A percentile compares a stretch with the other conserved stretches of the same genome.
These are phyloP conservation scores for Drosophila chauvacae DNA, from an alignment of 1,140 invertebrate genomes.

Conservation along the genomic window DNA sequence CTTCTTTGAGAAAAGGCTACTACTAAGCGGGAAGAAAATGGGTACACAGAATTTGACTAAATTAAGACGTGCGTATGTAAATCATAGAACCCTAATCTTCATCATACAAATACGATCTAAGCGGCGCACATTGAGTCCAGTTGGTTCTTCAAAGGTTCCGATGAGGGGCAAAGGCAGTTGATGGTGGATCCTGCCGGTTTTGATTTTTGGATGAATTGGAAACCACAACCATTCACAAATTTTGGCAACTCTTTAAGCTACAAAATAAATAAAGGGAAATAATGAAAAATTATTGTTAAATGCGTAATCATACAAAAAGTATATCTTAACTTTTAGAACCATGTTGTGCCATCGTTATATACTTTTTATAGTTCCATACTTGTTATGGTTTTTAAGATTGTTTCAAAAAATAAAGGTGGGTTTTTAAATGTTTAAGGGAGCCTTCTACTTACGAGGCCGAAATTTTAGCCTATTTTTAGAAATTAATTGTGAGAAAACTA, in stretches of 20 bases:
- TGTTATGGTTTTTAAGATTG: too few species aligned
- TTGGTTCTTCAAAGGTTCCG: constrained; percentile 13
- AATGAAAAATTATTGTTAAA: neutral
- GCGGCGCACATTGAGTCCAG: constrained; percentile 41
- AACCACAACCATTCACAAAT: constrained; percentile 79
- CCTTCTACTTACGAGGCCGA: too few species aligned
- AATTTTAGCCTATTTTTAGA: too few species aligned
- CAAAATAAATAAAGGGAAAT: constrained; percentile 14
- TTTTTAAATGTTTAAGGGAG: too few species aligned
- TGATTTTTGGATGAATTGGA: constrained; percentile 58
- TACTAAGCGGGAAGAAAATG: constrained; percentile 50
- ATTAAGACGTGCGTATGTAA: constrained; percentile 59
- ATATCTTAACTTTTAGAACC: neutral
- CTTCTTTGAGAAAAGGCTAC: constrained; percentile 68
- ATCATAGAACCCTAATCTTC: constrained; percentile 46
- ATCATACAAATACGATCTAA: constrained; percentile 35
- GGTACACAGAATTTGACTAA: constrained; percentile 76
- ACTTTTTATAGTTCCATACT: too few species aligned
- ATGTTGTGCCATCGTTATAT: neutral
- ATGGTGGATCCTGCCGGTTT: constrained; percentile 15
- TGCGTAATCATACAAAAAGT: too few species aligned
- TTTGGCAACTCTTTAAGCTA: constrained; percentile 79
- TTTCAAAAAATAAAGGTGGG: too few species aligned
- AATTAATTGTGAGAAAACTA: too few species aligned
- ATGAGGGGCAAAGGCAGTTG: constrained; percentile 17